Evolutionary conservation across 1,140 invertebrate genomes (phyloP).

Genomic region (Cotesia glomerata): DNA sequence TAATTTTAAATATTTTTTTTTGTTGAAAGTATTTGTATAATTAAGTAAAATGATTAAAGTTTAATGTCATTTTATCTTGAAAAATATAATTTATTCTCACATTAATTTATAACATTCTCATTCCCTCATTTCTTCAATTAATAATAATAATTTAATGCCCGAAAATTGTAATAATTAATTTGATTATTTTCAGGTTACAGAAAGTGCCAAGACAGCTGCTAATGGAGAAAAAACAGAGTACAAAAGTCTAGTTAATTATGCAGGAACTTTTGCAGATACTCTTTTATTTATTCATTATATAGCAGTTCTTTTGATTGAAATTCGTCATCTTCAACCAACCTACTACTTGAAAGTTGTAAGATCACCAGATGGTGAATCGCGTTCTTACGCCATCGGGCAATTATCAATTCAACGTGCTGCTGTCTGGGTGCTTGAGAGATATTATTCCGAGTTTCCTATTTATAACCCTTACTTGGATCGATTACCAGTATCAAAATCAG

Average conservation of each 20-base stretch:
- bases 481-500: constrained; percentile 83
- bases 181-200: constrained; percentile 70
- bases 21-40: too few relatives aligned
- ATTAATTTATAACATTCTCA: background rate
- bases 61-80: too few relatives aligned
- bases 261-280: constrained; percentile 89
- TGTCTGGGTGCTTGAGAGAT: constrained; percentile 90
- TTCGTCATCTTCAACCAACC: constrained; percentile 86
- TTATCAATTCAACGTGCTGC: constrained; percentile 95
- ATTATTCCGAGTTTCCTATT: constrained; percentile 95
- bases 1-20: too few relatives aligned
- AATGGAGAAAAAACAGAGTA: constrained; percentile 81
- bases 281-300: constrained; percentile 95
- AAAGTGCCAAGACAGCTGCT: constrained; percentile 77
- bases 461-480: constrained; percentile 96
- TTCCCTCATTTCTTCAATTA: background rate
- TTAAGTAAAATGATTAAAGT: background rate
- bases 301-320: constrained; percentile 89
- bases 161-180: too few relatives aligned
- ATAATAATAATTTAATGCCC: too few relatives aligned
- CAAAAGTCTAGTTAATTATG: constrained; percentile 86
- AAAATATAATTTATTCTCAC: background rate
- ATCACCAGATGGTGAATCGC: constrained; percentile 90
- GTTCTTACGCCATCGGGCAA: constrained; percentile 86
- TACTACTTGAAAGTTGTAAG: constrained; percentile 92